Evolutionary conservation across 2,797 vertebrate species (phyloP).

Genomic region (Enteromius trimaculatus): DNA sequence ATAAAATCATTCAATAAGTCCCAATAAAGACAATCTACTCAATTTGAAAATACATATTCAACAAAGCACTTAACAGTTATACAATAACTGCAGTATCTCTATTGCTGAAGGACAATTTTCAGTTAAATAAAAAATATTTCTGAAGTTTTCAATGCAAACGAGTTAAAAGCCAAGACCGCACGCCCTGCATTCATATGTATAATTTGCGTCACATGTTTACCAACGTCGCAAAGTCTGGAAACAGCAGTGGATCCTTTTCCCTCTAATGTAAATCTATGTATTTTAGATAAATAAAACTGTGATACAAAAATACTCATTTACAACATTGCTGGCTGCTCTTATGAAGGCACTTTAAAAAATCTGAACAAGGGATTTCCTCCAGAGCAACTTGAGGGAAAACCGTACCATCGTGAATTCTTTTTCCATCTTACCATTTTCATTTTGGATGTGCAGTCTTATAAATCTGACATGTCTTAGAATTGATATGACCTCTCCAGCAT

Average conservation of each 20-base stretch:
- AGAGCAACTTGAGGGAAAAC: slow-evolving; percentile 77
- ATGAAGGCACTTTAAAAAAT: slow-evolving; percentile 84
- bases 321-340: slow-evolving; percentile 84
- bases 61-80: slow-evolving; percentile 62
- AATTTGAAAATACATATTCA: slow-evolving; percentile 56
- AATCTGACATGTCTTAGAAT: slow-evolving; percentile 80
- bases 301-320: slow-evolving; percentile 86
- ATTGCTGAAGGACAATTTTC: slow-evolving; percentile 55
- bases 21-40: slow-evolving; percentile 56
- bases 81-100: slow-evolving; percentile 60
- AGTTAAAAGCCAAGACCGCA: slow-evolving; percentile 52
- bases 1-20: slow-evolving; percentile 46
- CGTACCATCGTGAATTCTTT: slow-evolving; percentile 52
- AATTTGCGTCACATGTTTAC: slow-evolving; percentile 29
- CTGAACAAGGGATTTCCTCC: slow-evolving; percentile 83
- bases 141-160: slow-evolving; percentile 52
- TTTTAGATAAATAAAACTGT: slow-evolving; percentile 88
- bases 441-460: slow-evolving; percentile 51
- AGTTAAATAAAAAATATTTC: slow-evolving; percentile 45
- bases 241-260: slow-evolving; percentile 59
- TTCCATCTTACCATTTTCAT: slow-evolving; percentile 57
- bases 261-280: slow-evolving; percentile 76
- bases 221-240: slow-evolving; percentile 41
- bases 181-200: slow-evolving; percentile 38
- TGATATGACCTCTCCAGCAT: slow-evolving; percentile 97